Conservation (phyloP, 2,797 vertebrate genomes). For the Leucoraja ocellata region DNA sequence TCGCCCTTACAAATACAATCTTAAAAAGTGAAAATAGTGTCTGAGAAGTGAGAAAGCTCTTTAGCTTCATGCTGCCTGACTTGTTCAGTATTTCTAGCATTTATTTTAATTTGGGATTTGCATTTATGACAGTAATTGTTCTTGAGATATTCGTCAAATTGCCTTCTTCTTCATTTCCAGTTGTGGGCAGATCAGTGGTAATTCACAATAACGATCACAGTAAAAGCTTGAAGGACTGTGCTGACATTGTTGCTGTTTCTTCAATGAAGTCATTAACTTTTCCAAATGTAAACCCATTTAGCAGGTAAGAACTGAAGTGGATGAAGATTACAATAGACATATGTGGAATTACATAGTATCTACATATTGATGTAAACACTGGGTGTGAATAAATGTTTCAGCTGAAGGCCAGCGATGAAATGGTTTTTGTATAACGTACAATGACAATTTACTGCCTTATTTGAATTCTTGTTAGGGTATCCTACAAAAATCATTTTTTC, state of each 20-base stretch:
- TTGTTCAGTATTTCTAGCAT: not conserved
- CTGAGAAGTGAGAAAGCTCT: not conserved
- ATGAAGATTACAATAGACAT: not conserved
- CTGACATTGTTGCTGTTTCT: constrained; percentile 56
- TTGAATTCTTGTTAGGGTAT: too few relatives aligned
- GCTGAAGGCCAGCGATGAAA: too few relatives aligned
- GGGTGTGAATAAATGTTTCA: too few relatives aligned
- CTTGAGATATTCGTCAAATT: not conserved
- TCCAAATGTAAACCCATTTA: constrained; percentile 50
- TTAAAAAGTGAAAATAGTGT: not conserved
- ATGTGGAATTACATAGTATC: not conserved
- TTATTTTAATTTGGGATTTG: not conserved
- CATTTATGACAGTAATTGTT: not conserved
- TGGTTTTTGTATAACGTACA: too few relatives aligned
- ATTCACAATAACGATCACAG: constrained; percentile 44
- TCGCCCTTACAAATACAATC: not conserved
- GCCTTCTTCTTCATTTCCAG: constrained; percentile 47
- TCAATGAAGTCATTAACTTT: constrained; percentile 57
- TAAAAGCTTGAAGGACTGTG: constrained; percentile 50
- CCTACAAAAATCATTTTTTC: too few relatives aligned
- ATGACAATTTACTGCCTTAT: too few relatives aligned
- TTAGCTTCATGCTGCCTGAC: not conserved
- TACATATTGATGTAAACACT: not conserved
- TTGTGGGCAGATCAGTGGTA: constrained; percentile 56
- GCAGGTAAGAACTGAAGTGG: constrained; percentile 50